These are phyloP conservation scores for Nomia melanderi DNA, from an alignment of 1,140 invertebrate species.

Conservation along the genomic window DNA sequence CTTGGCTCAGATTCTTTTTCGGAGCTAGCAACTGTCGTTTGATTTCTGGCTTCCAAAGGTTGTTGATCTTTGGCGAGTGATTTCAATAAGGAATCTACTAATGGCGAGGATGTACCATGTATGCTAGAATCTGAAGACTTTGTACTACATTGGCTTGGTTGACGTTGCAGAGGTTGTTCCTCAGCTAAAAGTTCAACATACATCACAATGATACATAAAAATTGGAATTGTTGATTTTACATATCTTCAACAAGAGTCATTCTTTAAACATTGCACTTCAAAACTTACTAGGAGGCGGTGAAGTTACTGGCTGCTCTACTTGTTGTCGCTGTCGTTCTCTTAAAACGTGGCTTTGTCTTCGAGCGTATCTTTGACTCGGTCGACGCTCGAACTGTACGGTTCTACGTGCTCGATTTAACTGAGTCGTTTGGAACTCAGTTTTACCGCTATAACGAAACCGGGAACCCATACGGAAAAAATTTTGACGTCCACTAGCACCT, in stretches of 20 bases:
- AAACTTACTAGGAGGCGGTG: slow-evolving; percentile 62
- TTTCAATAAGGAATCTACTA: slow-evolving; percentile 82
- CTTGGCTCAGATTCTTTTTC: slow-evolving; percentile 75
- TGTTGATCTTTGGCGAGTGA: slow-evolving; percentile 83
- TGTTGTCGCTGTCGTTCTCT: slow-evolving; percentile 87
- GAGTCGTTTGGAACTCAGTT: slow-evolving; percentile 97
- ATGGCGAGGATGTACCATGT: slow-evolving; percentile 71
- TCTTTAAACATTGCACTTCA: slow-evolving; percentile 11
- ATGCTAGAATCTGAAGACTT: slow-evolving; percentile 75
- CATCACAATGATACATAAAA: no score
- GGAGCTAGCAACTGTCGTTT: slow-evolving; percentile 76
- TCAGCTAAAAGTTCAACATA: slow-evolving; percentile 42
- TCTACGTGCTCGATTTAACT: slow-evolving; percentile 91
- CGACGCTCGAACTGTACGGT: slow-evolving; percentile 97
- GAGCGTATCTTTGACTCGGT: slow-evolving; percentile 97
- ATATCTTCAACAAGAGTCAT: no score
- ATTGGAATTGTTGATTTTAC: no score
- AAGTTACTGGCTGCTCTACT: slow-evolving; percentile 70
- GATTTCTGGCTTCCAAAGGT: slow-evolving; percentile 80
- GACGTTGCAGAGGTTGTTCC: slow-evolving; percentile 80
- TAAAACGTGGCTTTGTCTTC: slow-evolving; percentile 92
- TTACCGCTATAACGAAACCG: slow-evolving; percentile 96
- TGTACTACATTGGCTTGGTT: slow-evolving; percentile 81
- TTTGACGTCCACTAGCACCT: slow-evolving; percentile 93
- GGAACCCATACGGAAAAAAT: slow-evolving; percentile 98